Evolutionary conservation across 1,140 invertebrate genomes (phyloP).

Genomic region (Littorina saxatilis): DNA sequence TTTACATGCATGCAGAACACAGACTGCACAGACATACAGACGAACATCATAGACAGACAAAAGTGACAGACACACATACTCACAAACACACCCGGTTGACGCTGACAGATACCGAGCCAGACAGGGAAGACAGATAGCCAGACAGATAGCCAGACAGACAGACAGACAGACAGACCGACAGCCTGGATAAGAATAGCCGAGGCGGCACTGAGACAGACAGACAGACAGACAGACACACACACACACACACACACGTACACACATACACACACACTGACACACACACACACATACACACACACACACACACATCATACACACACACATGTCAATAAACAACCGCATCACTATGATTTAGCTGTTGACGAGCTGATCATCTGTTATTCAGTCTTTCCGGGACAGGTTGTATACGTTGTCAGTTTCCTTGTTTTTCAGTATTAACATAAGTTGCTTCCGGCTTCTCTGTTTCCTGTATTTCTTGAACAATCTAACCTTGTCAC

Average conservation of each 20-base stretch:
- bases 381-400: too few relatives aligned
- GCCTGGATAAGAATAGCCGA: not conserved
- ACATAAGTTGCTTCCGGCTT: too few relatives aligned
- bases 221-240: not conserved
- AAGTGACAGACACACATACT: not conserved
- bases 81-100: not conserved
- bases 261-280: not conserved
- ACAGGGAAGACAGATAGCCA: not conserved
- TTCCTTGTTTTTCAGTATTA: too few relatives aligned
- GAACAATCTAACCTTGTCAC: too few relatives aligned
- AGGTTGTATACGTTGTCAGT: too few relatives aligned
- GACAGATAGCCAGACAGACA: not conserved
- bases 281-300: not conserved
- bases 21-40: not conserved
- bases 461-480: too few relatives aligned
- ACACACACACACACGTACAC: not conserved
- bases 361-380: too few relatives aligned
- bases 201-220: not conserved
- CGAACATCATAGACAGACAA: not conserved
- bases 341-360: too few relatives aligned
- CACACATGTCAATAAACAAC: not conserved
- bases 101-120: not conserved
- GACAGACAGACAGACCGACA: slow-evolving; percentile 4
- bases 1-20: too few relatives aligned
- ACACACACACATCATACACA: slow-evolving; percentile 3